A percentile compares a stretch with the other conserved stretches of the same genome.
Evolutionary conservation across 2,888 invertebrate species (phyloP).

Genomic region (Raillietiella orientalis): DNA sequence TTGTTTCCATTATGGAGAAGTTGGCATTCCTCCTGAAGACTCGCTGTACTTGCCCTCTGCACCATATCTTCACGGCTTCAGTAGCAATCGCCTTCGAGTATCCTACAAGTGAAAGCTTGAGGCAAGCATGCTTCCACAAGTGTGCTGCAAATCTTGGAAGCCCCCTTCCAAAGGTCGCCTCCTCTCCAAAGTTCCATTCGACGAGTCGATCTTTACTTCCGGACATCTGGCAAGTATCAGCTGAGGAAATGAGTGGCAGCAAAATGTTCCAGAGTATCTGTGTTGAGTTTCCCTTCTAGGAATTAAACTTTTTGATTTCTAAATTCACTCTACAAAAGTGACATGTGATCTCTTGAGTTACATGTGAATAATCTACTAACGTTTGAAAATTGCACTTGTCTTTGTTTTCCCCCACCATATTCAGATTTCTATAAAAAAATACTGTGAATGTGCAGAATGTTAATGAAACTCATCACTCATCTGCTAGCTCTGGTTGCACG

Average conservation of each 20-base stretch:
- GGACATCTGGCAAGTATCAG: slow-evolving; percentile 56
- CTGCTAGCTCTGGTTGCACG: no score
- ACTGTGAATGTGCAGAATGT: no score
- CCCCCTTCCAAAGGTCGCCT: slow-evolving; percentile 40
- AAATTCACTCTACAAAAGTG: no score
- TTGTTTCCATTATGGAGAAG: slow-evolving; percentile 78
- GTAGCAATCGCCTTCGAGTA: slow-evolving; percentile 70
- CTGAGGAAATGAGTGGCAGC: slow-evolving; percentile 37
- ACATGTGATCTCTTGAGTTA: no score
- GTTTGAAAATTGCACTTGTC: no score
- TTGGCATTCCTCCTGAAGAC: slow-evolving; percentile 81
- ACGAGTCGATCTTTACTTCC: slow-evolving; percentile 48
- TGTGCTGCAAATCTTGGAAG: slow-evolving; percentile 70
- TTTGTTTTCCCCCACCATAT: no score
- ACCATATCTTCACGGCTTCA: slow-evolving; percentile 63
- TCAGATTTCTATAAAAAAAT: no score
- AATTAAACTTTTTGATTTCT: slow-evolving; percentile 3
- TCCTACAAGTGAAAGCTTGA: slow-evolving; percentile 88
- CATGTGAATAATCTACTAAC: no score
- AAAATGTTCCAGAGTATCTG: slow-evolving; percentile 29
- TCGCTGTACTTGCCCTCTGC: slow-evolving; percentile 76
- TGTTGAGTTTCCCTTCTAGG: slow-evolving; percentile 15
- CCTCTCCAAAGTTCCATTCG: slow-evolving; percentile 39
- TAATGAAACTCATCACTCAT: no score
- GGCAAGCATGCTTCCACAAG: slow-evolving; percentile 76